phyloP scores from a whole-genome alignment of 2,113 vertebrate species.

The Pithys albifrons region DNA sequence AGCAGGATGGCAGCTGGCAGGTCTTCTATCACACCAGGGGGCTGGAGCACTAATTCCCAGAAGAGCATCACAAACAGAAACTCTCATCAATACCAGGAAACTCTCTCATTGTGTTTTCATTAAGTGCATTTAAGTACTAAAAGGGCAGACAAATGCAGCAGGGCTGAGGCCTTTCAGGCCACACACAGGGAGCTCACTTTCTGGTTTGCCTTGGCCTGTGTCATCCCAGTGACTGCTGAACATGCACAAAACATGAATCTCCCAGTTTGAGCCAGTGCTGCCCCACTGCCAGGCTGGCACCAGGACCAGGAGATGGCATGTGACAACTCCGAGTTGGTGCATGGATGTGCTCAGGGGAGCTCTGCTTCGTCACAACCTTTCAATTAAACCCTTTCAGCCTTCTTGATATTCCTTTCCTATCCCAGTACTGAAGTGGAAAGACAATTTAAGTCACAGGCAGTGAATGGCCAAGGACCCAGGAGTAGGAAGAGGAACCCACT shows the following conservation, averaged over 20 bases:
- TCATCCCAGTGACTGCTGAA: not conserved
- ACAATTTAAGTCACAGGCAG: not conserved
- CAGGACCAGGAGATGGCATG: not conserved
- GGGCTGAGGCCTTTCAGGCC: not conserved
- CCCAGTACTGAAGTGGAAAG: not conserved
- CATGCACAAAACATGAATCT: not conserved
- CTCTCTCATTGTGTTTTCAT: not conserved
- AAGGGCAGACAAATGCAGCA: not conserved
- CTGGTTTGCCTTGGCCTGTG: not conserved
- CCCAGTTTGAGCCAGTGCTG: not conserved
- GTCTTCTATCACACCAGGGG: not conserved
- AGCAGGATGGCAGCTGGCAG: not conserved
- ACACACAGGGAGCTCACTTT: not conserved
- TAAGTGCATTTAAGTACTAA: not conserved
- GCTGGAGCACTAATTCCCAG: not conserved
- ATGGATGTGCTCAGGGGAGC: not conserved
- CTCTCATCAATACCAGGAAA: not conserved
- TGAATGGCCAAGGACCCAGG: not conserved
- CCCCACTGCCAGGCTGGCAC: not conserved
- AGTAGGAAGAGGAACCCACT: not conserved
- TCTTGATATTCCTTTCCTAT: not conserved
- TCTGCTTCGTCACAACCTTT: not conserved
- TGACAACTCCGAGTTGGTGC: not conserved
- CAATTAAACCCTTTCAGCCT: not conserved
- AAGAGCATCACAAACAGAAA: not conserved